Conservation (phyloP, 1,140 invertebrate species). For the Tribolium madens region DNA sequence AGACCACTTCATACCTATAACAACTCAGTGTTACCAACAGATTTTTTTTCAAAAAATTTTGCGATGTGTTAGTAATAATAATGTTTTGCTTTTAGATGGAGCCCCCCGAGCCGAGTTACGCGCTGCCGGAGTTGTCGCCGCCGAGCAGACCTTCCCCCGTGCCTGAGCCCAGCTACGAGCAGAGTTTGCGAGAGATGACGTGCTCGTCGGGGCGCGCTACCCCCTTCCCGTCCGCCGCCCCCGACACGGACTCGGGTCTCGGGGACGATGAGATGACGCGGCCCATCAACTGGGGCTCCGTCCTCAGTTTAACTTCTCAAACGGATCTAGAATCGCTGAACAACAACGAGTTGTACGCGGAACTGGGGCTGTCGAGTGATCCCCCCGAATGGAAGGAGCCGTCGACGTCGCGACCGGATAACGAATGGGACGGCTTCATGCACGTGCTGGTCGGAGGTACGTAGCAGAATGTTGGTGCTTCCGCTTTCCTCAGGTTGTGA, state of each 20-base stretch:
- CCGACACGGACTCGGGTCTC: constrained; percentile 80
- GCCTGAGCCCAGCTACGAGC: constrained; percentile 69
- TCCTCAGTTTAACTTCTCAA: constrained; percentile 85
- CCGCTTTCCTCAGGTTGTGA: constrained; percentile 66
- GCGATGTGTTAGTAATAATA: too few species aligned
- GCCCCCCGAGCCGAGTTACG: constrained; percentile 62
- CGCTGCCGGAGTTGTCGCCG: constrained; percentile 64
- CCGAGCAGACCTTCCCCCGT: constrained; percentile 66
- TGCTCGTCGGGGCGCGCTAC: constrained; percentile 72
- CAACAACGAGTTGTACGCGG: constrained; percentile 78
- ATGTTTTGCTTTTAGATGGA: constrained; percentile 32
- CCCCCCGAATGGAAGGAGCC: constrained; percentile 62
- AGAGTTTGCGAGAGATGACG: constrained; percentile 67
- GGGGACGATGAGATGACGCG: constrained; percentile 81
- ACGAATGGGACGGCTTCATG: constrained; percentile 65
- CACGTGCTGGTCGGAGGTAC: constrained; percentile 64
- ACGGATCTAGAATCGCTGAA: constrained; percentile 86
- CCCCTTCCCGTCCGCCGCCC: constrained; percentile 69
- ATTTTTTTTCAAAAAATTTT: too few species aligned
- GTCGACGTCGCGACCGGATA: constrained; percentile 58
- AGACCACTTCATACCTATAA: too few species aligned
- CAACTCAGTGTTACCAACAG: too few species aligned
- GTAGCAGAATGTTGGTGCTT: constrained; percentile 60
- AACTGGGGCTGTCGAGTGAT: constrained; percentile 61
- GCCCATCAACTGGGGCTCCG: constrained; percentile 91